These are phyloP conservation scores for Penaeus japonicus DNA, from an alignment of 1,140 invertebrate genomes.

Conservation along the genomic window DNA sequence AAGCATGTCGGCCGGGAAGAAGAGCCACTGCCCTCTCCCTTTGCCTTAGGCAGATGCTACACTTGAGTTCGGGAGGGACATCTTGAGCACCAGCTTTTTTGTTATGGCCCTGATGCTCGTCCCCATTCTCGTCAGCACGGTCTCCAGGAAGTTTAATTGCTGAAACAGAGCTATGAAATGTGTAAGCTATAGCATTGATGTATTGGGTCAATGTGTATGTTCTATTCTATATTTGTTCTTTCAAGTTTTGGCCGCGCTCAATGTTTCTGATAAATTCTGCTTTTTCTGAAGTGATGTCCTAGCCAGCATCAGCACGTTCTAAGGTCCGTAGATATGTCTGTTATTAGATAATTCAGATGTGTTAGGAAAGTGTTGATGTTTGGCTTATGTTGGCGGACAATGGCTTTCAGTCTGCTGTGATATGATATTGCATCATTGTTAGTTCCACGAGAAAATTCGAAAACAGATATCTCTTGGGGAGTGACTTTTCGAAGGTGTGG, in stretches of 20 bases:
- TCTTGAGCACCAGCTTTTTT: no score
- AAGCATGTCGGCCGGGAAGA: no score
- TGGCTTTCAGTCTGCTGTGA: conserved; percentile 14
- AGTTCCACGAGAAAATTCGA: conserved; percentile 1
- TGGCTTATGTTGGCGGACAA: conserved; percentile 1
- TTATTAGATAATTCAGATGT: not conserved
- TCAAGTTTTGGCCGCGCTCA: not conserved
- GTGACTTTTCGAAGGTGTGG: no score
- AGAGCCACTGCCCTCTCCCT: no score
- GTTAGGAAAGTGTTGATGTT: conserved; percentile 10
- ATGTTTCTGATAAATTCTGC: not conserved
- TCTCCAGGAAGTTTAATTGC: no score
- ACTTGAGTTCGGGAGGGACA: no score
- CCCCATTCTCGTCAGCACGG: no score
- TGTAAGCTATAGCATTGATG: conserved; percentile 18
- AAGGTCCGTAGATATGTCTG: no score
- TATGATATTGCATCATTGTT: conserved; percentile 8
- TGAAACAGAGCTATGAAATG: not conserved
- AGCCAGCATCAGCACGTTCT: no score
- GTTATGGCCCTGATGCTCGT: no score
- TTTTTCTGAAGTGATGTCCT: not conserved
- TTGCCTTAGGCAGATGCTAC: no score
- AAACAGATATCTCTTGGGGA: not conserved
- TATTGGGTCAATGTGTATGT: conserved; percentile 21
- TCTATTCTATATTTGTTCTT: conserved; percentile 13